Evolutionary conservation across 2,888 invertebrate genomes (phyloP), one percentile per base, ranked within the genome.

Genomic region (Girardia tigrina): DNA sequence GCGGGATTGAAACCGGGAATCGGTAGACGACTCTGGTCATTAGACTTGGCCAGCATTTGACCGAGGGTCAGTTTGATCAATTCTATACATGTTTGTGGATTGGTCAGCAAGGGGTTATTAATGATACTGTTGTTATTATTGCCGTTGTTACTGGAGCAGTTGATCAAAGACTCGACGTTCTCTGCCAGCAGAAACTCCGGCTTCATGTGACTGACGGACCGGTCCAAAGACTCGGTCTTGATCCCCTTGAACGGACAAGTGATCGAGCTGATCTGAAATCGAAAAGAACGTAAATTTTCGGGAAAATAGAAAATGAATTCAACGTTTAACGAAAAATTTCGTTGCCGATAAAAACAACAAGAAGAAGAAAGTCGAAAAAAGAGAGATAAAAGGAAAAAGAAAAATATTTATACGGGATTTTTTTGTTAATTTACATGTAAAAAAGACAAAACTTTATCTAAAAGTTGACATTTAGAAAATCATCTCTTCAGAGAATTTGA

Each of bases 381-480:
- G n/a, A n/a, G n/a, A n/a, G n/a, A n/a, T n/a, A 36, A 36, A 36
- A 36, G 16, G 16, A 12, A 36, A 12, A 12, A 36, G 56, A 56
- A n/a, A 56, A 56, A 56, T 56, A 56, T 56, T 56, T 56, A 56
- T 23, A 56, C 56, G 56, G n/a, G 56, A 56, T 20, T 12, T 36
- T 56, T 12, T 56, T 56, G n/a, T 56, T 2, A 36, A 56, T 20
- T 12, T 56, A 56, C 56, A 56, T 56, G 56, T 56, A 56, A 56
- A 56, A 56, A 56, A 56, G 56, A 56, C 56, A 12, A 56, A 56
- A 56, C 56, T 56, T 56, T 56, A 56, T 56, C 56, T 56, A 56
- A 56, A 56, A 56, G 56, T 56, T 56, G 56, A n/a, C 56, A 56
- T 56, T 56, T 56, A 56, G 23, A 36, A 56, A 56, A 56, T 56